Base-by-base conservation (phyloP, 1,140 invertebrate genomes). In the Drosophila busckii region DNA sequence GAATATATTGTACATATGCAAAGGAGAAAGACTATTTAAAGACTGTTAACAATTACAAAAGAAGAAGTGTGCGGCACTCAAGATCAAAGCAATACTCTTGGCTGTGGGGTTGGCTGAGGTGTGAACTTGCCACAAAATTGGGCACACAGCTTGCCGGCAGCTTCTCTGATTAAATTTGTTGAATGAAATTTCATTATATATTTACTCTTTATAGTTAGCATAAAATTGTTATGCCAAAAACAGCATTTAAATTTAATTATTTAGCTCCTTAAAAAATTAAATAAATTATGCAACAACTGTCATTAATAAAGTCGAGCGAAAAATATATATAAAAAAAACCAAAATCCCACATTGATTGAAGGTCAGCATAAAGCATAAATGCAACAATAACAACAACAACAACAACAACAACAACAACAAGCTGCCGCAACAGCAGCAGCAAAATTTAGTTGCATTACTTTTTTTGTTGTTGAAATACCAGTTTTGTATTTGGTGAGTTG, bases 281-380 rank as follows among this genome's bases (percentile, higher is more conserved):
- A 75, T 82, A 80, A 80, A 80, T 80, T 80, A 83, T 80, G 75
- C 75, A 80, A 75, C 76, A 65, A 68, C 70, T 75, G 76, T 82
- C 75, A 80, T 75, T 80, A 80, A 80, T 80, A 82, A 80, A 73
- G 73, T 73, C 69, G 69, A 82, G 53, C 48, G 69, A 35, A 46
- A 82, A 67, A 67, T 42, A 35, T 7, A 19, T 19, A 31, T 59
- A 53, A 58, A 46, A 61, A 41, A 44, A 19, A 41, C 32, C 66
- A 78, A 69, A 65, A 75, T 80, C 69, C 76, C 75, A 73, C 75
- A 73, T 75, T 82, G 55, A 75, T 62, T 82, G 64, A 80, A 80
- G 75, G 75, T 82, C 75, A 75, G 52, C 55, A 69, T 82, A 75
- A 66, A 45, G 65, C 73, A 80, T 82, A 83, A 75, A 71, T 73